Conservation (phyloP, 2,113 vertebrate species). For the Tylochromis polylepis region DNA sequence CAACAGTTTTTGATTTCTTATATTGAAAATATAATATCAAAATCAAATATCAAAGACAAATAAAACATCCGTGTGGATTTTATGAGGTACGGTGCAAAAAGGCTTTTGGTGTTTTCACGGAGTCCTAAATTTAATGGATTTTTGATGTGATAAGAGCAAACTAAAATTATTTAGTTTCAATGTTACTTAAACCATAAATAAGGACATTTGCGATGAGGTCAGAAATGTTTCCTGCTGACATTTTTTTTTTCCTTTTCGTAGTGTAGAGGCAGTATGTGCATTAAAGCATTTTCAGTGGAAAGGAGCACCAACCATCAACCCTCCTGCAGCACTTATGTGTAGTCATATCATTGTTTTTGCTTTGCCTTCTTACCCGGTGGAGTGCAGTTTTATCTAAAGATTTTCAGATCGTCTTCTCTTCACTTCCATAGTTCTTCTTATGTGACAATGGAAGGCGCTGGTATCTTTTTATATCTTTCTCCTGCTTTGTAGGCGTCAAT, state of each 20-base stretch:
- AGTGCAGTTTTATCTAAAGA: not conserved
- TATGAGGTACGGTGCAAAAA: not conserved
- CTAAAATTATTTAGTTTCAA: not conserved
- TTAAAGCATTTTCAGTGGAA: not conserved
- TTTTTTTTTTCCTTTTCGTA: no score
- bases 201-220: not conserved
- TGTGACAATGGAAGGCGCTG: not conserved
- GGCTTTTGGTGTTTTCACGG: not conserved
- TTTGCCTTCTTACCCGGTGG: not conserved
- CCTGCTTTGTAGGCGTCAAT: not conserved
- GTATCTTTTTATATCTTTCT: not conserved
- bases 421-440: not conserved
- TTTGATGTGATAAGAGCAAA: not conserved
- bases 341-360: not conserved
- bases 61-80: not conserved
- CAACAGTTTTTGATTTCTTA: not conserved
- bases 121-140: not conserved
- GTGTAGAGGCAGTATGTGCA: not conserved
- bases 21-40: not conserved
- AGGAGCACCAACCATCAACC: not conserved
- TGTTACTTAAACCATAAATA: not conserved
- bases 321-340: not conserved
- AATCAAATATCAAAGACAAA: not conserved
- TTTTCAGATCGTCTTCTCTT: not conserved
- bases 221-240: not conserved